Evolutionary conservation across 2,888 invertebrate genomes (phyloP).

Genomic region (Trichogramma evanescens): DNA sequence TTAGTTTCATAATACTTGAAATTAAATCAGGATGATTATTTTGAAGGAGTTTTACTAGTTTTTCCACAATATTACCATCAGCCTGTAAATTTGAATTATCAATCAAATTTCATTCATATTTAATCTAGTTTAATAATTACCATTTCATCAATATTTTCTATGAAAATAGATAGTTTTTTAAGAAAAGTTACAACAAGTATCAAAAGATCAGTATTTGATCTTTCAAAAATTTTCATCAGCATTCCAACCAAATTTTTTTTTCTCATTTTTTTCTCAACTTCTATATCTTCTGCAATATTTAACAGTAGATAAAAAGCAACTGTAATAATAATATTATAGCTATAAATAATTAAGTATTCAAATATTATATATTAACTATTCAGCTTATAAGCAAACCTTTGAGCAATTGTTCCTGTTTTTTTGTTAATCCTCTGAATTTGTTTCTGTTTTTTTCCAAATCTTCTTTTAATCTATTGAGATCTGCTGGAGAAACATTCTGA

Average conservation of each 20-base stretch:
- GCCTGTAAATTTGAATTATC: constrained; percentile 44
- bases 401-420: constrained; percentile 88
- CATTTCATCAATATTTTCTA: constrained; percentile 93
- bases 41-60: constrained; percentile 70
- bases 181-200: constrained; percentile 88
- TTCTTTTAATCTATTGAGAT: constrained; percentile 51
- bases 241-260: constrained; percentile 85
- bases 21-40: constrained; percentile 62
- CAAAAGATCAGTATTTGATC: constrained; percentile 83
- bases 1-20: constrained; percentile 76
- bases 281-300: constrained; percentile 91
- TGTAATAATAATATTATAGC: constrained; percentile 33
- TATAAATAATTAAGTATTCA: not conserved
- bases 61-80: constrained; percentile 72
- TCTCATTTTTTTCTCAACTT: constrained; percentile 95
- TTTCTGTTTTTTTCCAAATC: constrained; percentile 73
- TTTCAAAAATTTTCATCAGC: constrained; percentile 79
- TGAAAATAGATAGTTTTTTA: constrained; percentile 88
- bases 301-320: constrained; percentile 88
- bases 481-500: constrained; percentile 32
- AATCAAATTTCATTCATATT: not conserved
- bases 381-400: constrained; percentile 49
- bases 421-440: constrained; percentile 73
- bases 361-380: constrained; percentile 8
- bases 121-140: constrained; percentile 37